A percentile compares a stretch with the other conserved stretches of the same genome.
phyloP scores from a whole-genome alignment of 2,113 vertebrate species.

The Gymnogyps californianus region DNA sequence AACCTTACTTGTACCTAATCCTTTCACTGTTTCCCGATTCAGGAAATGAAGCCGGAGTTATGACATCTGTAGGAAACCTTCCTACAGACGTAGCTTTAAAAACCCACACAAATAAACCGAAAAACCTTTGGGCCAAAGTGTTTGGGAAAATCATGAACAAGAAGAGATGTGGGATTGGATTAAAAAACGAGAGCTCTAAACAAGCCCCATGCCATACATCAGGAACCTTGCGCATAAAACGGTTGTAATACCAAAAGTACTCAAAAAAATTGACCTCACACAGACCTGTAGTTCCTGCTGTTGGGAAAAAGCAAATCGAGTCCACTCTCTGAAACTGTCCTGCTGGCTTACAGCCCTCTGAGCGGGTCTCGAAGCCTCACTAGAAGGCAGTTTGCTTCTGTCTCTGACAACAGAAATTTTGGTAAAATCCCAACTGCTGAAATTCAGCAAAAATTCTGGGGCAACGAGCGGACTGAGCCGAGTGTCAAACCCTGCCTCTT shows the following conservation, averaged over 20 bases:
- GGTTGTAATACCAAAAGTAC: rapidly evolving
- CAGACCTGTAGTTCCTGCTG: background rate
- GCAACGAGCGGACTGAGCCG: rapidly evolving
- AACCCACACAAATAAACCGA: background rate
- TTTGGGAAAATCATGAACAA: background rate
- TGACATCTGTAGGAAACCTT: background rate
- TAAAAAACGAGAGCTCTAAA: background rate
- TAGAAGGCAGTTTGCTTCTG: background rate
- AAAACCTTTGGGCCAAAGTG: background rate
- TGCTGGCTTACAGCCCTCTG: background rate
- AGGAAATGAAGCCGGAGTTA: background rate
- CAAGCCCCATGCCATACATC: background rate
- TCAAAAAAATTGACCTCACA: background rate
- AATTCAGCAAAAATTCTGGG: background rate
- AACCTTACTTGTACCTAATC: background rate
- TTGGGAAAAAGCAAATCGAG: background rate
- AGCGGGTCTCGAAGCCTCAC: background rate
- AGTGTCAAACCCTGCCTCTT: background rate
- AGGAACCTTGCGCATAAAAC: rapidly evolving
- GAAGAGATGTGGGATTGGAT: background rate
- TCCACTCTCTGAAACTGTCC: background rate
- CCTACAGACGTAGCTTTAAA: background rate
- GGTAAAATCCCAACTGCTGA: background rate
- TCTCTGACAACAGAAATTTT: background rate
- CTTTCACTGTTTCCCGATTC: background rate